Evolutionary conservation across 2,888 invertebrate genomes (phyloP).

Genomic region (Drosophila birchii): DNA sequence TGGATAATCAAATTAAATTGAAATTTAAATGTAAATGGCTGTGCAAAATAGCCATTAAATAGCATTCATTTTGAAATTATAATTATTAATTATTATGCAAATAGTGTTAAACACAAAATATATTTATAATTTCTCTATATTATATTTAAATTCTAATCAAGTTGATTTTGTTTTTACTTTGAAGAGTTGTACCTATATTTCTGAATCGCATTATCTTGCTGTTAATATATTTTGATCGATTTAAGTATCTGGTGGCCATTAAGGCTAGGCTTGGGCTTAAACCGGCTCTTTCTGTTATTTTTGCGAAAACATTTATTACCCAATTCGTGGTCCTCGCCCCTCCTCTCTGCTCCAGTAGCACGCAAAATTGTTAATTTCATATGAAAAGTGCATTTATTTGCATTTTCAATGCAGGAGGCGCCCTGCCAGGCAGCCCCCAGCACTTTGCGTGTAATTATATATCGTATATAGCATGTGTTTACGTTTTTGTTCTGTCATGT

Average conservation of each 20-base stretch:
- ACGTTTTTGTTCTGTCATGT: conserved; percentile 31
- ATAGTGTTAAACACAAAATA: not conserved
- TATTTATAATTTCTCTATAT: not conserved
- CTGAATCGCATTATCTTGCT: not conserved
- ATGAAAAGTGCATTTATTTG: conserved; percentile 38
- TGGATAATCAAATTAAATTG: not conserved
- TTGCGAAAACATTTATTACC: conserved; percentile 49
- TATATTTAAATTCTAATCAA: not conserved
- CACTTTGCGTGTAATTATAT: conserved; percentile 46
- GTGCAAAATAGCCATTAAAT: not conserved
- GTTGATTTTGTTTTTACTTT: not conserved
- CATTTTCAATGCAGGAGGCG: conserved; percentile 22
- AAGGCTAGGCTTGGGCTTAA: conserved; percentile 27
- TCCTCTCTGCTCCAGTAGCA: conserved; percentile 6
- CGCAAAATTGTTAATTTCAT: conserved; percentile 49
- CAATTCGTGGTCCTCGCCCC: not conserved
- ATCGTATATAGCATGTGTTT: conserved; percentile 44
- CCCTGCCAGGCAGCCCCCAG: conserved; percentile 24
- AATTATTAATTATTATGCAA: not conserved
- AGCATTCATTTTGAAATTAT: not conserved
- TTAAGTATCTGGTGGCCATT: conserved; percentile 45
- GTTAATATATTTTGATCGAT: conserved; percentile 33
- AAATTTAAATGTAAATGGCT: not conserved
- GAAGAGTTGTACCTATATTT: not conserved
- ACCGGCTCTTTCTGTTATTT: conserved; percentile 17